Evolutionary conservation across 1,140 invertebrate genomes (phyloP).

Genomic region (Leguminivora glycinivorella): DNA sequence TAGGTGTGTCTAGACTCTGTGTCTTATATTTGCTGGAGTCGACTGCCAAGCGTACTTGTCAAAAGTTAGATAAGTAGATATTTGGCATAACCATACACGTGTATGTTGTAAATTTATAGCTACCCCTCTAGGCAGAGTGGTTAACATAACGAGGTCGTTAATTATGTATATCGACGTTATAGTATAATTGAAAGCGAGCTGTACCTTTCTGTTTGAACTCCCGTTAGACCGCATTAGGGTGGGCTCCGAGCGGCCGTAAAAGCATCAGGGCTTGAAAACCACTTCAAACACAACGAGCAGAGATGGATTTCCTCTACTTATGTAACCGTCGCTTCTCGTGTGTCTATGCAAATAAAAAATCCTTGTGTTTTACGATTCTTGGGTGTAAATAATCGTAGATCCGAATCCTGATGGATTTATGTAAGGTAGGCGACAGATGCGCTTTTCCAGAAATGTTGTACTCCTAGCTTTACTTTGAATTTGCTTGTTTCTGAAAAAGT

Average conservation of each 20-base stretch:
- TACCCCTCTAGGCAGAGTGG: not conserved
- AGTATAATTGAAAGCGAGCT: slow-evolving; percentile 17
- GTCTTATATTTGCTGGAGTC: too few relatives aligned
- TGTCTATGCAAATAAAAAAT: slow-evolving; percentile 16
- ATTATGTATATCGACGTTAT: slow-evolving; percentile 20
- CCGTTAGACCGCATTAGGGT: slow-evolving; percentile 18
- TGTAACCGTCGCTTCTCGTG: not conserved
- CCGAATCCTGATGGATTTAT: not conserved
- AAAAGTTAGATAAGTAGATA: too few relatives aligned
- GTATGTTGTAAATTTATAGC: not conserved
- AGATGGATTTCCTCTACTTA: not conserved
- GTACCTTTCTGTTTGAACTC: slow-evolving; percentile 24
- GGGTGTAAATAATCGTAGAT: not conserved
- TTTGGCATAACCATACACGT: not conserved
- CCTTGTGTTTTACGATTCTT: slow-evolving; percentile 5
- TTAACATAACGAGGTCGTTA: slow-evolving; percentile 20
- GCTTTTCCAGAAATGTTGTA: too few relatives aligned
- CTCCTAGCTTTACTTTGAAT: too few relatives aligned
- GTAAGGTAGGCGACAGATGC: not conserved
- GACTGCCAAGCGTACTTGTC: too few relatives aligned
- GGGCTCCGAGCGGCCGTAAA: not conserved
- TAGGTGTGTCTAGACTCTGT: too few relatives aligned
- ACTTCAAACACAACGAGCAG: slow-evolving; percentile 1
- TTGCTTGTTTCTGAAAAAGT: too few relatives aligned
- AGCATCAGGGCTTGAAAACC: slow-evolving; percentile 11